Evolutionary conservation across 2,113 vertebrate genomes (phyloP).

Genomic region (rabbit (Oryctolagus cuniculus)): DNA sequence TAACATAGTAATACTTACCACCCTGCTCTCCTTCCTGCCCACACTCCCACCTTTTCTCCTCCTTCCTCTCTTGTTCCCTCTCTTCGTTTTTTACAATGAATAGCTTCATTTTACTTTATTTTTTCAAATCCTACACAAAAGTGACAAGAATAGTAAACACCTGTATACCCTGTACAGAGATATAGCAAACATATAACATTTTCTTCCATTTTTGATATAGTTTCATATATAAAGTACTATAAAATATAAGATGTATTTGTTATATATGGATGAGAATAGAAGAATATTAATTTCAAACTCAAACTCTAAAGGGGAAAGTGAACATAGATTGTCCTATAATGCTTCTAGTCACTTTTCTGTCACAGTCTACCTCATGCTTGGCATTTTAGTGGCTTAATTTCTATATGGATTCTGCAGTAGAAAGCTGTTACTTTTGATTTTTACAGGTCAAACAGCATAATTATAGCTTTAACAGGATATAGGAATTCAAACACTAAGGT

Average conservation of each 20-base stretch:
- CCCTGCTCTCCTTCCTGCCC: too few relatives aligned
- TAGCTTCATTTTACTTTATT: too few relatives aligned
- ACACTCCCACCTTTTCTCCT: too few relatives aligned
- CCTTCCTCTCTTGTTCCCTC: too few relatives aligned
- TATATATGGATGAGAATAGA: not conserved
- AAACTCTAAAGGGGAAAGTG: not conserved
- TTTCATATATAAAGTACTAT: not conserved
- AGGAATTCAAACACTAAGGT: not conserved
- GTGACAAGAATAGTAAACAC: not conserved
- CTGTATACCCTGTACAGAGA: not conserved
- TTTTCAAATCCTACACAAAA: conserved; percentile 8
- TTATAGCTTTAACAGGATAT: not conserved
- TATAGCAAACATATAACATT: not conserved
- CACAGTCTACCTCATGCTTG: not conserved
- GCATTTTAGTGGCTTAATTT: not conserved
- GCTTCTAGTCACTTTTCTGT: not conserved
- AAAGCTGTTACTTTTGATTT: not conserved
- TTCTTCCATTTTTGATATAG: not conserved
- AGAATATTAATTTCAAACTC: conserved; percentile 36
- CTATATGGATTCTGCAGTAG: not conserved
- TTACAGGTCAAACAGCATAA: not conserved
- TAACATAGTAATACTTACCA: too few relatives aligned
- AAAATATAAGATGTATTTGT: not conserved
- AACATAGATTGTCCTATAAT: not conserved
- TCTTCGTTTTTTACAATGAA: too few relatives aligned